A percentile compares a stretch with the other conserved stretches of the same genome.
phyloP scores from a whole-genome alignment of 2,113 vertebrate species.

The Felis chaus region DNA sequence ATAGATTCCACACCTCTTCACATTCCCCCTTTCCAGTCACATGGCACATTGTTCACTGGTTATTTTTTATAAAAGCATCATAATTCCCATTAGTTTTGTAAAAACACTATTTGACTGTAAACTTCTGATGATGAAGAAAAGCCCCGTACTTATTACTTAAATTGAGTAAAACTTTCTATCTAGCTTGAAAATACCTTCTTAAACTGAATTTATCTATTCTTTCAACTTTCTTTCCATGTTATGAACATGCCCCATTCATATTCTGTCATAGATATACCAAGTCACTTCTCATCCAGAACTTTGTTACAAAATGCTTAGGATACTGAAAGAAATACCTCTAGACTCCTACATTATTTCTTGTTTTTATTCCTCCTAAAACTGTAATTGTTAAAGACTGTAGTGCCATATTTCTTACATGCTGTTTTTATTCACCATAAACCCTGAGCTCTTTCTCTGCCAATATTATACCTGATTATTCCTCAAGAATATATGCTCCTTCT shows the following conservation, averaged over 20 bases:
- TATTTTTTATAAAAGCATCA: background rate
- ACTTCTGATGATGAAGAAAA: background rate
- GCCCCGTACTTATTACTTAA: background rate
- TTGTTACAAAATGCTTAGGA: background rate
- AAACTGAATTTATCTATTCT: background rate
- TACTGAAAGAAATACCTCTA: background rate
- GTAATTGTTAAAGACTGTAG: background rate
- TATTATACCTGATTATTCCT: background rate
- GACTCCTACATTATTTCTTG: background rate
- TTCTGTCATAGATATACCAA: background rate
- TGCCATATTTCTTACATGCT: background rate
- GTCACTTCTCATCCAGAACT: background rate
- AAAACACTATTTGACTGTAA: background rate
- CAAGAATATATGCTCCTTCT: background rate
- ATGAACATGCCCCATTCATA: background rate
- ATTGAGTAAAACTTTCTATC: background rate
- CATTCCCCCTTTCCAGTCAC: background rate
- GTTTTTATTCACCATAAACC: background rate
- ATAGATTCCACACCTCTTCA: background rate
- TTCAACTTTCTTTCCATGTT: background rate
- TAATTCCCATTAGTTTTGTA: constrained; percentile 27
- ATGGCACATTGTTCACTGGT: background rate
- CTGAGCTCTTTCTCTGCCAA: background rate
- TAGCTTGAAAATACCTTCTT: background rate
- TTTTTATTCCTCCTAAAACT: background rate